Conservation (phyloP, 1,140 invertebrate genomes). For the Dinothrombium tinctorium region DNA sequence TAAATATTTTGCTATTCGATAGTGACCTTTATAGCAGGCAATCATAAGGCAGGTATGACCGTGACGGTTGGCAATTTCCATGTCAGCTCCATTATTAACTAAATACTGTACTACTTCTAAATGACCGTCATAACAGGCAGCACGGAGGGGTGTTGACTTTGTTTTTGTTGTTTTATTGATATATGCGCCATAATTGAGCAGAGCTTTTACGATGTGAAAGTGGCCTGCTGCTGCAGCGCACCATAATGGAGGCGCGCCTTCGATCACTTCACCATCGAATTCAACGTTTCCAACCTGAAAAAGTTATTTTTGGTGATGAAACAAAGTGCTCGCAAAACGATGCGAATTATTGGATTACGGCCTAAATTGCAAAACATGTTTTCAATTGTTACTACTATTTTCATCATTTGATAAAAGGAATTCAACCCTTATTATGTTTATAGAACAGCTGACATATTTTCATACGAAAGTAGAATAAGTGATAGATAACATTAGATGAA, state of each 20-base stretch:
- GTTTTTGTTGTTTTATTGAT: slow-evolving; percentile 72
- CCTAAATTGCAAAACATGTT: too few species aligned
- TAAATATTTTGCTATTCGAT: slow-evolving; percentile 59
- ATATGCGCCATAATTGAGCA: slow-evolving; percentile 54
- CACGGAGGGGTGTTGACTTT: slow-evolving; percentile 61
- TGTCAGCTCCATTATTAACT: slow-evolving; percentile 53
- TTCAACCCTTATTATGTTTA: too few species aligned
- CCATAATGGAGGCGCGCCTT: slow-evolving; percentile 80
- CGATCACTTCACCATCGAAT: slow-evolving; percentile 86
- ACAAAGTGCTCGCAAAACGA: too few species aligned
- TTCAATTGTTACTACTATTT: too few species aligned
- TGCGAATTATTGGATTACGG: too few species aligned
- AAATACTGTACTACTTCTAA: slow-evolving; percentile 19
- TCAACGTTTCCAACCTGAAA: slow-evolving; percentile 42
- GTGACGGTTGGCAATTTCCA: slow-evolving; percentile 67
- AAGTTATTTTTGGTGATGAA: too few species aligned
- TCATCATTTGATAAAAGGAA: too few species aligned
- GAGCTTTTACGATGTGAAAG: slow-evolving; percentile 42
- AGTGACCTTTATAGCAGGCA: slow-evolving; percentile 79
- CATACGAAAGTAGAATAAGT: too few species aligned
- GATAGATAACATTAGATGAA: too few species aligned
- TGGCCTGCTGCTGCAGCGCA: slow-evolving; percentile 59
- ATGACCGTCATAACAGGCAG: slow-evolving; percentile 84
- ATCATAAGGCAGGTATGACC: slow-evolving; percentile 93
- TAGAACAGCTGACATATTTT: too few species aligned